These are phyloP conservation scores for Volucella inanis DNA, from an alignment of 2,888 invertebrate species.

Conservation along the genomic window DNA sequence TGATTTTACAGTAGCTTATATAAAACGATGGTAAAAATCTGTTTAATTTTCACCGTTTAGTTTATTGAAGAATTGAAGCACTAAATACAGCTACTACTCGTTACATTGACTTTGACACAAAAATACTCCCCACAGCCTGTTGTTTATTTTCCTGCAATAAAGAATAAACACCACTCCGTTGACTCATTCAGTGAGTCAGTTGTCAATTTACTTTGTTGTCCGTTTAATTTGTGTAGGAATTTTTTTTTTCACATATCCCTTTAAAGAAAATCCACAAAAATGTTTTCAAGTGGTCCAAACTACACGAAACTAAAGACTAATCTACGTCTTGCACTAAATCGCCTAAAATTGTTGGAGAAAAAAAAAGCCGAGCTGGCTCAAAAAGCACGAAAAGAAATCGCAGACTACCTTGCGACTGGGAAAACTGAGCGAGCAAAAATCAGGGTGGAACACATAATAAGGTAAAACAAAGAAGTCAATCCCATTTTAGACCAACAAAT, in stretches of 20 bases:
- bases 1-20: too few relatives aligned
- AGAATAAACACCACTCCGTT: constrained; percentile 53
- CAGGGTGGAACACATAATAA: constrained; percentile 98
- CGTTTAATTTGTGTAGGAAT: constrained; percentile 33
- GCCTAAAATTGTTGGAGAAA: constrained; percentile 96
- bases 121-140: neutral
- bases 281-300: constrained; percentile 96
- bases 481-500: neutral
- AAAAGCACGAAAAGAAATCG: constrained; percentile 97
- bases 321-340: constrained; percentile 94
- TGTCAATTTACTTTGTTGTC: constrained; percentile 67
- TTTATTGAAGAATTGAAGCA: too few relatives aligned
- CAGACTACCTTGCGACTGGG: constrained; percentile 94
- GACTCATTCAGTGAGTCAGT: constrained; percentile 67
- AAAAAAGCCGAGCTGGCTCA: constrained; percentile 98
- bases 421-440: constrained; percentile 96
- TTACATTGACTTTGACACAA: too few relatives aligned
- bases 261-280: constrained; percentile 80
- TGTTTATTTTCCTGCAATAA: neutral
- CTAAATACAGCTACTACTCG: too few relatives aligned
- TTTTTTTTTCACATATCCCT: neutral
- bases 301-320: constrained; percentile 98
- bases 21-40: too few relatives aligned
- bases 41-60: too few relatives aligned
- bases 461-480: constrained; percentile 83